Percentiles rank a stretch among this genome's conserved stretches.
phyloP scores from a whole-genome alignment of 2,113 vertebrate species.

The Hippopotamus amphibius region DNA sequence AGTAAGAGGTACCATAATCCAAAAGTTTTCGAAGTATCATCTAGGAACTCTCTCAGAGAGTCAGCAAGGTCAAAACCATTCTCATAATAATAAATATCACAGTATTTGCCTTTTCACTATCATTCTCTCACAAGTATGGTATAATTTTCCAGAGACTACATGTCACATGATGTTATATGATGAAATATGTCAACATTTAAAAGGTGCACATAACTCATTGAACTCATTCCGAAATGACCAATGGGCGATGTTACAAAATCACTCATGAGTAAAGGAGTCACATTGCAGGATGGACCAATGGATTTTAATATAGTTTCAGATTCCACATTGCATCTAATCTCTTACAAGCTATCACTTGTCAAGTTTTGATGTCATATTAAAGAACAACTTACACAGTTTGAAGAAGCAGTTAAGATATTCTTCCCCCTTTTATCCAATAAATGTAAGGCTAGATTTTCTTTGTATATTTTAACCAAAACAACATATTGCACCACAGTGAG shows the following conservation, averaged over 20 bases:
- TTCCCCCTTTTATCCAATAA: neutral
- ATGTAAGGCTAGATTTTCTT: neutral
- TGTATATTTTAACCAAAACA: neutral
- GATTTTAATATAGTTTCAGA: constrained; percentile 33
- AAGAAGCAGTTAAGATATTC: neutral
- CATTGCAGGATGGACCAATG: neutral
- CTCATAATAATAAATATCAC: neutral
- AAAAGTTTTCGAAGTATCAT: neutral
- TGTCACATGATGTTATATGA: neutral
- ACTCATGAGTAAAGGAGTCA: neutral
- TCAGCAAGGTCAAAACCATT: neutral
- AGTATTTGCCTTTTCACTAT: constrained; percentile 7
- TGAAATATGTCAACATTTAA: constrained; percentile 11
- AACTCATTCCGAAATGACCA: neutral
- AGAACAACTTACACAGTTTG: neutral
- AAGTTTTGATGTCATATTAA: neutral
- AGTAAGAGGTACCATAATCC: neutral
- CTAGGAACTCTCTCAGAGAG: neutral
- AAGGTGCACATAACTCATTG: neutral
- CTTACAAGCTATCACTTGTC: neutral
- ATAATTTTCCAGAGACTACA: neutral
- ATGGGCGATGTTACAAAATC: neutral
- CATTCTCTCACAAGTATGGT: neutral
- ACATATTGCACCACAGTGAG: neutral
- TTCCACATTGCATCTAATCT: neutral